Evolutionary conservation across 2,113 vertebrate species (phyloP), one percentile per base, ranked within the genome.

Genomic region (Prochilodus magdalenae): DNA sequence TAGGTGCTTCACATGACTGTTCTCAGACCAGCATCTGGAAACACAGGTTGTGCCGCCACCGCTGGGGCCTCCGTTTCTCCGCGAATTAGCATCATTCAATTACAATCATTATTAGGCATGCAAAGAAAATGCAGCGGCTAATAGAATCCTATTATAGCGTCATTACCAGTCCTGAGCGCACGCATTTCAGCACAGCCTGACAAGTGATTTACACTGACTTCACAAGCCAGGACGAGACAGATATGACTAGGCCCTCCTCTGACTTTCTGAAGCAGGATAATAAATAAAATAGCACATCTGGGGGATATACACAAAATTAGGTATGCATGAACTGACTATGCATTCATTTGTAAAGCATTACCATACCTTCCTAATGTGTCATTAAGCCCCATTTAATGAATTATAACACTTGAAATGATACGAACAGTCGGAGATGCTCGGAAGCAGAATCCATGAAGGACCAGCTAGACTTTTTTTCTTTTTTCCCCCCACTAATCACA

Each of bases 31-130:
- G 91, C 90, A 92, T 92, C 93, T 92, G 90, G 91, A 93, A 93
- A 92, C 91, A 93, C 90, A 92, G 90, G 91, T 92, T 93, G 91
- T 90, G 88, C 90, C 89, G 89, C 92, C 90, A 90, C 89, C 88
- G 90, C 86, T 88, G 86, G 91, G 88, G 91, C 88, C 81, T 89
- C 90, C 89, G 84, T 89, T 75, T 92, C 89, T 89, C 90, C 87
- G 85, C 89, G 89, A 93, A 95, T 94, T 91, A 93, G 89, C 89
- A 85, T 92, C 91, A 92, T 94, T 94, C 89, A 92, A 93, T 94
- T 94, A 92, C 91, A 92, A 86, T 92, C 91, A 91, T 94, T 93
- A 95, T 93, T 92, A 93, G 86, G 84, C 88, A 85, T 92, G 87
- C 87, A 87, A 90, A 92, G 93, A 91, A 91, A 93, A 91, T 85